Conservation (phyloP, 1,140 invertebrate genomes). For the Bombus huntii region DNA sequence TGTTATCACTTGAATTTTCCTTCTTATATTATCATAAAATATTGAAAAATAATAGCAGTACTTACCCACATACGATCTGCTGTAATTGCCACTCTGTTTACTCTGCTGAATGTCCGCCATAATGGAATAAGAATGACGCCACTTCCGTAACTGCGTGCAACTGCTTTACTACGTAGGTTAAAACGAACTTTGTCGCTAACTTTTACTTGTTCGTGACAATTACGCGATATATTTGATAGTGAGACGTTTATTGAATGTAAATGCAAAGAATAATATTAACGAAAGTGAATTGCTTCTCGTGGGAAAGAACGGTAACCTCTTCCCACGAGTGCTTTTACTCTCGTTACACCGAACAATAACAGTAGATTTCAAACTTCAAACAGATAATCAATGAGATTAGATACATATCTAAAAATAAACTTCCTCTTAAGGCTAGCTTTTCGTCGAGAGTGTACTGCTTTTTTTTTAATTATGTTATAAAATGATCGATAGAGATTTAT, state of each 20-base stretch:
- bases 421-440: too few relatives aligned
- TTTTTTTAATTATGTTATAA: neutral
- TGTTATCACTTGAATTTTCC: neutral
- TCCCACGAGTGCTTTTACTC: conserved; percentile 22
- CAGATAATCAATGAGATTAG: conserved; percentile 30
- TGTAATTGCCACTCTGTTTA: conserved; percentile 79
- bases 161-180: conserved; percentile 46
- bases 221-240: conserved; percentile 24
- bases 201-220: conserved; percentile 31
- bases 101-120: conserved; percentile 79
- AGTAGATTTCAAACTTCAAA: conserved; percentile 9
- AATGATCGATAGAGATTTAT: neutral
- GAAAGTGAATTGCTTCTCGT: conserved; percentile 32
- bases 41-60: conserved; percentile 59
- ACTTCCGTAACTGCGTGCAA: conserved; percentile 74
- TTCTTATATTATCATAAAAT: neutral
- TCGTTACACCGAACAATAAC: conserved; percentile 2
- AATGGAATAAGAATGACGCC: conserved; percentile 75
- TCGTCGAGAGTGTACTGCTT: neutral
- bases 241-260: conserved; percentile 49
- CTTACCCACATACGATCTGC: conserved; percentile 78
- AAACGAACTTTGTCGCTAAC: conserved; percentile 32
- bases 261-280: conserved; percentile 31
- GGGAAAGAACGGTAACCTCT: conserved; percentile 30
- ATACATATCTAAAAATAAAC: conserved; percentile 1